phyloP scores from a whole-genome alignment of 2,888 invertebrate genomes.

The Dynastes grantii region DNA sequence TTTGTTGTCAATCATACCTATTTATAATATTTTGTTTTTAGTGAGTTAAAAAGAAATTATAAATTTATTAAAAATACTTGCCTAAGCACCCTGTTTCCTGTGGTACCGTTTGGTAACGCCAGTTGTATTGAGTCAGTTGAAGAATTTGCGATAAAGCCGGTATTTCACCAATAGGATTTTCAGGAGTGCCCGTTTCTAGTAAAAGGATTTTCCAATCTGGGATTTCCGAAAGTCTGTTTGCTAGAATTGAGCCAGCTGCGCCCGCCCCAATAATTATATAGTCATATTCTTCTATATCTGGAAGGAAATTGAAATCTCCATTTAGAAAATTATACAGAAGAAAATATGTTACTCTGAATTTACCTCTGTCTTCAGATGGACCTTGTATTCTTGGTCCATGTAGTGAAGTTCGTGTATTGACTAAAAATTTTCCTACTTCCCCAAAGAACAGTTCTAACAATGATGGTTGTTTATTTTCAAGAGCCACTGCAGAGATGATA shows the following conservation, averaged over 20 bases:
- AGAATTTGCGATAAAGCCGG: conserved; percentile 42
- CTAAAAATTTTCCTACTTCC: conserved; percentile 16
- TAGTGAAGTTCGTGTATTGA: conserved; percentile 2
- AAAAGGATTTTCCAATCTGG: conserved; percentile 70
- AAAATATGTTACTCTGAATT: not conserved
- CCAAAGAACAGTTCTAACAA: conserved; percentile 20
- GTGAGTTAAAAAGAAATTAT: not conserved
- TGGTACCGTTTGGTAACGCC: conserved; percentile 51
- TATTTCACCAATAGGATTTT: conserved; percentile 41
- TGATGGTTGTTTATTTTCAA: not conserved
- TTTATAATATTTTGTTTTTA: not conserved
- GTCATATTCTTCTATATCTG: conserved; percentile 67
- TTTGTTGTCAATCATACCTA: conserved; percentile 78
- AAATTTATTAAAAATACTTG: conserved; percentile 6
- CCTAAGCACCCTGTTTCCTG: conserved; percentile 51
- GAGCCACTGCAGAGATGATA: not conserved
- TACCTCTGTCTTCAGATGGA: conserved; percentile 27
- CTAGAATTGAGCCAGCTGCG: conserved; percentile 71
- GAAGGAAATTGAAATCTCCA: not conserved
- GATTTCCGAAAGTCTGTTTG: conserved; percentile 71
- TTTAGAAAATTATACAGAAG: not conserved
- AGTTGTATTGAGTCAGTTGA: conserved; percentile 49
- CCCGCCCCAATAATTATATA: conserved; percentile 71
- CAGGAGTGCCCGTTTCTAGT: conserved; percentile 71
- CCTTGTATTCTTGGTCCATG: conserved; percentile 31